Evolutionary conservation across 2,888 invertebrate genomes (phyloP).

Genomic region (Yponomeuta plumbellus): DNA sequence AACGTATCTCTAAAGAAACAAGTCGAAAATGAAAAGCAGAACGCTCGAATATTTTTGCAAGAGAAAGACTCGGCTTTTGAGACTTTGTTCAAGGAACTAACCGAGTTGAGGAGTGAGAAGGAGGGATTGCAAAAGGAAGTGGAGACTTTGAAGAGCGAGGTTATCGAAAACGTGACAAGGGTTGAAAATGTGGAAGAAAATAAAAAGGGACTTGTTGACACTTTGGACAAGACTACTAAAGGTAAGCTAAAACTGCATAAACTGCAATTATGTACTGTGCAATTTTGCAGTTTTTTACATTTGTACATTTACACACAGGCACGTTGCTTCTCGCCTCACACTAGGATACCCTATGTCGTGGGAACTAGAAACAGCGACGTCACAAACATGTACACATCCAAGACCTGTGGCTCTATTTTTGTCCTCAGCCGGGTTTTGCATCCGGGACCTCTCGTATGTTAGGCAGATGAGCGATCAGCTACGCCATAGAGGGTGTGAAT

Average conservation of each 20-base stretch:
- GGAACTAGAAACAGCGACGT: no score
- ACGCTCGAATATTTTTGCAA: background rate
- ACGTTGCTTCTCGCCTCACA: no score
- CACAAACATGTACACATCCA: no score
- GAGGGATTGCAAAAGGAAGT: slow-evolving; percentile 4
- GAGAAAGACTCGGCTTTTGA: slow-evolving; percentile 17
- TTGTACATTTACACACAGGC: no score
- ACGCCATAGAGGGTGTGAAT: no score
- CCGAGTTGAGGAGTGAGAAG: slow-evolving; percentile 16
- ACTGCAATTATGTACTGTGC: no score
- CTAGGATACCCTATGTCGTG: no score
- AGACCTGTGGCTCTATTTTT: no score
- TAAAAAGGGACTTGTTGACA: slow-evolving; percentile 14
- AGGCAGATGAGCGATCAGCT: no score
- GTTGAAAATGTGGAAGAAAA: background rate
- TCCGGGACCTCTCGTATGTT: no score
- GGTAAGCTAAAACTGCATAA: slow-evolving; percentile 35
- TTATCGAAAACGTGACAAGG: background rate
- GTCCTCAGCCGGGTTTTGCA: no score
- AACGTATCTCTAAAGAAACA: slow-evolving; percentile 10
- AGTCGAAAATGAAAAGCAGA: slow-evolving; percentile 19
- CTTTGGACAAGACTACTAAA: slow-evolving; percentile 31
- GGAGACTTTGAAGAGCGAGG: background rate
- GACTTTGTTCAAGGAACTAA: slow-evolving; percentile 23
- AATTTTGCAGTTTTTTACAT: no score